Evolutionary conservation across 2,888 invertebrate genomes (phyloP).

Genomic region (Neuroscelio doddi): DNA sequence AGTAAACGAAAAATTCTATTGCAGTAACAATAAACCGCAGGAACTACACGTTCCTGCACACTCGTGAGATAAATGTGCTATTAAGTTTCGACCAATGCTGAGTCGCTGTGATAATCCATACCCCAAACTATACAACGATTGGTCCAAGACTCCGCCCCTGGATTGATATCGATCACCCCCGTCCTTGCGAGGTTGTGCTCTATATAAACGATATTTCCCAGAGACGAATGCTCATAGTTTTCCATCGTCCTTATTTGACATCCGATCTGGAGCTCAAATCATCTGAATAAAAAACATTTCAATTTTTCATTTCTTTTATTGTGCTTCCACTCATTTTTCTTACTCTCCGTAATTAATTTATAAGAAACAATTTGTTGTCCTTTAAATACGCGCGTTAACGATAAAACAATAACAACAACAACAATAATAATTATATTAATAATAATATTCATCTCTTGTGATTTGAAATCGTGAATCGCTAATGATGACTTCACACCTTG

Average conservation of each 20-base stretch:
- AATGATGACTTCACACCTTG: conserved; percentile 64
- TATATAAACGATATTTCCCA: conserved; percentile 63
- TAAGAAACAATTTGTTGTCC: neutral
- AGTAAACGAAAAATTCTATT: conserved; percentile 57
- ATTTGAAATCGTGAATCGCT: conserved; percentile 1
- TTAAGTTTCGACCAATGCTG: conserved; percentile 52
- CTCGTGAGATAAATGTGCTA: conserved; percentile 53
- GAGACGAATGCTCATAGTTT: conserved; percentile 35
- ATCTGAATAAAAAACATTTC: no score
- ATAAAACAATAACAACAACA: no score
- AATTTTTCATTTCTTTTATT: no score
- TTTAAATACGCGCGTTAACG: no score
- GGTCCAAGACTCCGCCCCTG: conserved; percentile 63
- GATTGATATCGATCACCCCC: conserved; percentile 67
- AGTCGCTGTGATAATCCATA: conserved; percentile 50
- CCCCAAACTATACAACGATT: conserved; percentile 50
- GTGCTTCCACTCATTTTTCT: no score
- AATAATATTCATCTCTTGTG: neutral
- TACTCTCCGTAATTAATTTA: conserved; percentile 1
- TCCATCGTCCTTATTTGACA: conserved; percentile 11
- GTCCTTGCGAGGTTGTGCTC: conserved; percentile 28
- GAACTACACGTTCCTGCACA: conserved; percentile 32
- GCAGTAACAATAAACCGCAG: conserved; percentile 66
- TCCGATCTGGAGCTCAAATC: conserved; percentile 11
- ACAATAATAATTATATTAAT: no score